Evolutionary conservation across 2,797 vertebrate genomes (phyloP).

Genomic region (Rallus crepitans): DNA sequence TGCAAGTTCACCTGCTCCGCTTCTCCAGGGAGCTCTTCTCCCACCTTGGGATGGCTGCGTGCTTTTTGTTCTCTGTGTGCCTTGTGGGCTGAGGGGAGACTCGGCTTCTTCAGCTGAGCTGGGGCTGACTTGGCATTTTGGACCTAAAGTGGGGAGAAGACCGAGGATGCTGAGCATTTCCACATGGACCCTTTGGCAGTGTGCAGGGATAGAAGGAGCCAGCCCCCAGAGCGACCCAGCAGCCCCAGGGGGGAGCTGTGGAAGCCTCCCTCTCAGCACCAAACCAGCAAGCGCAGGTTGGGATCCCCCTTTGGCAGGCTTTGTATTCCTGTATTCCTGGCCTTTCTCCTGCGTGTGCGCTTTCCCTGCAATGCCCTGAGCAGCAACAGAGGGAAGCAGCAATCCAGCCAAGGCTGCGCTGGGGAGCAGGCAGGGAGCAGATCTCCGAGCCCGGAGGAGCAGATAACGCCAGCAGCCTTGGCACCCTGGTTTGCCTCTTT

Average conservation of each 20-base stretch:
- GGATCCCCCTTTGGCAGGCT: not conserved
- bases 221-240: fast-evolving
- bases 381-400: conserved; percentile 66
- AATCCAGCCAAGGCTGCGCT: not conserved
- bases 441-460: not conserved
- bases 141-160: not conserved
- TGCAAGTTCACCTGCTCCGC: not conserved
- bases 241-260: not conserved
- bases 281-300: not conserved
- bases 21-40: not conserved
- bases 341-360: not conserved
- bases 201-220: not conserved
- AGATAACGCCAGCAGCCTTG: not conserved
- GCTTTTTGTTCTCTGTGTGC: not conserved
- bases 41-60: fast-evolving
- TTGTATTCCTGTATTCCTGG: fast-evolving
- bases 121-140: not conserved
- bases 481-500: fast-evolving
- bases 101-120: not conserved
- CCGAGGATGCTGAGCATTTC: not conserved
- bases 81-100: not conserved
- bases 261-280: not conserved
- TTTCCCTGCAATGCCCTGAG: conserved; percentile 43
- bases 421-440: fast-evolving
- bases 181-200: fast-evolving